Percentiles rank a stretch among this genome's conserved stretches.
Conservation (phyloP, 2,888 invertebrate genomes). For the Coenonympha arcania region DNA sequence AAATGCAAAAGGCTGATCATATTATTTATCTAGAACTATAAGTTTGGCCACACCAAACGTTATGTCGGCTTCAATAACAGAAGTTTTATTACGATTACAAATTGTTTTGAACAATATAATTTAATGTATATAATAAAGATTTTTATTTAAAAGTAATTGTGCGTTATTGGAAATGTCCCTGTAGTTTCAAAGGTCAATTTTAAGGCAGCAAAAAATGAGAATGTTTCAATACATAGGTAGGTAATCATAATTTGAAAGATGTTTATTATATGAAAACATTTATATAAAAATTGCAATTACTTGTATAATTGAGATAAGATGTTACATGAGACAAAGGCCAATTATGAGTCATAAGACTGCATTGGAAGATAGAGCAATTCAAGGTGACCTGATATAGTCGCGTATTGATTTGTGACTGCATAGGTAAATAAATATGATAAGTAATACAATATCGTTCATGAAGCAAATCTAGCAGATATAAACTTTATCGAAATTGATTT, state of each 20-base stretch:
- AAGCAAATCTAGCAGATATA: background rate
- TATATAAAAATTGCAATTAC: background rate
- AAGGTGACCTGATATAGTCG: conserved; percentile 18
- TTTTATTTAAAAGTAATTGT: conserved; percentile 62
- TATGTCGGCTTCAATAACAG: conserved; percentile 66
- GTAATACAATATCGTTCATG: background rate
- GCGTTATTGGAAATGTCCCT: background rate
- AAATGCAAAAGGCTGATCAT: conserved; percentile 57
- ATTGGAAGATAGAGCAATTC: conserved; percentile 3
- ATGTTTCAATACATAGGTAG: background rate
- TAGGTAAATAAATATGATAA: conserved; percentile 1
- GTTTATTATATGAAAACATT: background rate
- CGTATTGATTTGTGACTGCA: conserved; percentile 2
- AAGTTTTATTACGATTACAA: conserved; percentile 57
- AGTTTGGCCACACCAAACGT: conserved; percentile 45
- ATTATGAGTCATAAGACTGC: conserved; percentile 15
- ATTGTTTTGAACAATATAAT: conserved; percentile 60
- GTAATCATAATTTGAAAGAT: background rate
- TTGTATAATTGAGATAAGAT: background rate
- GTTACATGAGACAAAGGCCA: conserved; percentile 8
- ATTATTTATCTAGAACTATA: conserved; percentile 28
- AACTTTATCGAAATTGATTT: no score
- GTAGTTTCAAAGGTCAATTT: no score
- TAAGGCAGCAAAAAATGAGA: background rate
- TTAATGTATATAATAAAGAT: conserved; percentile 72